Evolutionary conservation across 2,797 vertebrate species (phyloP), one percentile per base, ranked within the genome.

Genomic region (Notolabrus celidotus): DNA sequence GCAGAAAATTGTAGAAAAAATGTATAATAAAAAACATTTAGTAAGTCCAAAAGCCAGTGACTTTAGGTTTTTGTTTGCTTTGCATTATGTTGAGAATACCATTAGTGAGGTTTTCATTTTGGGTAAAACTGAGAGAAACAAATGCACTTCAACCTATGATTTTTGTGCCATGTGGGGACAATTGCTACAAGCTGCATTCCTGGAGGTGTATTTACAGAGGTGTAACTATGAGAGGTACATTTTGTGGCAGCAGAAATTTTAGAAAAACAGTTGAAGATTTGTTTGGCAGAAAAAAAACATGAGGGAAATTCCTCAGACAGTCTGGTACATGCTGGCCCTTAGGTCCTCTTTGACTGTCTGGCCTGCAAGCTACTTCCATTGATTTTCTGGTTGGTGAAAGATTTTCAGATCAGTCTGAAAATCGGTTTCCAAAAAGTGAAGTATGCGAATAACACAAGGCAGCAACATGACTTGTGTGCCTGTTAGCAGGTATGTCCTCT

Each of bases 381-480:
- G 23, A 74, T 69, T 76, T 55, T 10, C 23, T 68, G 7, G 14
- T 49, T 27, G n/a, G 23, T 22, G 15, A 52, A 64, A 50, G 15
- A 39, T 27, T 69, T 50, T 57, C 41, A 36, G 34, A 36, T 36
- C 34, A 31, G 46, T 51, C 10, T 63, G 15, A 47, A 46, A 34
- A 29, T 39, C 3, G 52, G 31, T 16, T 23, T 16, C 14, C 23
- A 60, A 5, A 55, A 16, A 39, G n/a, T 42, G 36, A 67, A 60
- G 57, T 51, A 57, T 27, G 42, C 29, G 19, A 67, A 62, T 54
- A 55, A 23, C 49, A 2, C 53, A 12, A 42, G 33, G 12, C 17
- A 39, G 25, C 45, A 29, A 36, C 34, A 47, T 34, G 22, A 14
- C 47, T 31, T 5, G 25, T 65, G 22, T 47, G 7, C 19, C 17